Evolutionary conservation across 2,113 vertebrate species (phyloP).

Genomic region (Stegastes partitus): DNA sequence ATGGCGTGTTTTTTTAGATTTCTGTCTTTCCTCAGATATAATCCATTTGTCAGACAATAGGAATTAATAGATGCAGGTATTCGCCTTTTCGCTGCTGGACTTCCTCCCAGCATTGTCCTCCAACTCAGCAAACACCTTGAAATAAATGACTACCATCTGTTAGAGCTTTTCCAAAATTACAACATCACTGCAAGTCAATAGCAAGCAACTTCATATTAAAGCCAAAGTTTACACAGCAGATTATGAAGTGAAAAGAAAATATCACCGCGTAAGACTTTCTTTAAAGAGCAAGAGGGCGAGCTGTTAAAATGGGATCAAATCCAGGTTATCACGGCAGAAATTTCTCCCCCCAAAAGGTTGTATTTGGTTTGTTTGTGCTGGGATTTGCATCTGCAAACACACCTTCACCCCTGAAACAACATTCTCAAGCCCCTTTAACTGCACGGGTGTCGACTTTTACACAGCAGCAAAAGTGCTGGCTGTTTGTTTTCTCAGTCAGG

Average conservation of each 20-base stretch:
- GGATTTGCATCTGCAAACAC: conserved; percentile 76
- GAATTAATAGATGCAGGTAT: conserved; percentile 60
- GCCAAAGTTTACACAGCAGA: background rate
- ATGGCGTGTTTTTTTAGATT: conserved; percentile 21
- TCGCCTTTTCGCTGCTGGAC: conserved; percentile 60
- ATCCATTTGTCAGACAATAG: conserved; percentile 30
- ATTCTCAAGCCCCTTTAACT: conserved; percentile 61
- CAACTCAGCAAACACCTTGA: conserved; percentile 69
- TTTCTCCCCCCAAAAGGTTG: conserved; percentile 75
- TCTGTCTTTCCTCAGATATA: conserved; percentile 15
- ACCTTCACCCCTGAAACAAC: conserved; percentile 81
- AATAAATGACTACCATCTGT: conserved; percentile 81
- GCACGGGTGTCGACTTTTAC: conserved; percentile 71
- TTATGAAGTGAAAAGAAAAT: background rate
- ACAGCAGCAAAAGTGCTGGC: conserved; percentile 73
- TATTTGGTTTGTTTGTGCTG: conserved; percentile 58
- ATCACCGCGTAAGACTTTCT: background rate
- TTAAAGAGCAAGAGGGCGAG: background rate
- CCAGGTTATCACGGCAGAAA: conserved; percentile 42
- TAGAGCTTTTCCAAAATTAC: conserved; percentile 51
- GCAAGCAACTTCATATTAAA: conserved; percentile 13
- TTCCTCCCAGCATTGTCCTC: conserved; percentile 67
- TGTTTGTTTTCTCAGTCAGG: conserved; percentile 65
- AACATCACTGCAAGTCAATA: conserved; percentile 39
- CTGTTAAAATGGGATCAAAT: conserved; percentile 31